phyloP scores from a whole-genome alignment of 2,888 invertebrate species.

The Busseola fusca region DNA sequence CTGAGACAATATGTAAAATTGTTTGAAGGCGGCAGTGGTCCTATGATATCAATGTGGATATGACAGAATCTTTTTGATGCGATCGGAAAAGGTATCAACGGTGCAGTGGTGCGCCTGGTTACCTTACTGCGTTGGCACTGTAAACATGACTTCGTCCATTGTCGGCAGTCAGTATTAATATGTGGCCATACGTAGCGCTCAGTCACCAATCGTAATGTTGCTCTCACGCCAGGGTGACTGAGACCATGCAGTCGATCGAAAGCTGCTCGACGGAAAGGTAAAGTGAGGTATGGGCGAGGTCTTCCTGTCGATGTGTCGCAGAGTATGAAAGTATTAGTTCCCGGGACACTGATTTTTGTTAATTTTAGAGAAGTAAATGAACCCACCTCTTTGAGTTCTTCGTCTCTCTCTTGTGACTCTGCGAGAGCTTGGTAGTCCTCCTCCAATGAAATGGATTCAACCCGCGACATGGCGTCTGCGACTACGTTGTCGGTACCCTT shows the following conservation, averaged over 20 bases:
- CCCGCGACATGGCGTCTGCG: no score
- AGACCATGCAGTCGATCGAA: no score
- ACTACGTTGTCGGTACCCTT: no score
- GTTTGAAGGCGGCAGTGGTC: not conserved
- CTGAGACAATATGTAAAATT: not conserved
- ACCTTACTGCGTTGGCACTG: not conserved
- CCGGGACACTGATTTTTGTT: not conserved
- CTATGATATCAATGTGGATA: not conserved
- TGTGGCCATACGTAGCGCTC: not conserved
- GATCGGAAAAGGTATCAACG: no score
- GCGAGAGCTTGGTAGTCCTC: no score
- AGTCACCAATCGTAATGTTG: not conserved
- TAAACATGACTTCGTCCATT: slow-evolving; percentile 1
- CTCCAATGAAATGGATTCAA: no score
- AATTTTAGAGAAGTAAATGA: no score
- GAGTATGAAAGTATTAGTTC: not conserved
- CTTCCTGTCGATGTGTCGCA: not conserved
- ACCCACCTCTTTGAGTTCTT: no score
- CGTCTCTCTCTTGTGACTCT: no score
- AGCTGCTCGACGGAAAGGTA: not conserved
- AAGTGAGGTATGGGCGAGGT: not conserved
- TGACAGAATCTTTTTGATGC: no score
- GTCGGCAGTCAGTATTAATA: not conserved
- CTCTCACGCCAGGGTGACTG: not conserved
- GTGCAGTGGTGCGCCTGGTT: not conserved